Conservation (phyloP, 2,113 vertebrate species). For the Pedetes capensis region DNA sequence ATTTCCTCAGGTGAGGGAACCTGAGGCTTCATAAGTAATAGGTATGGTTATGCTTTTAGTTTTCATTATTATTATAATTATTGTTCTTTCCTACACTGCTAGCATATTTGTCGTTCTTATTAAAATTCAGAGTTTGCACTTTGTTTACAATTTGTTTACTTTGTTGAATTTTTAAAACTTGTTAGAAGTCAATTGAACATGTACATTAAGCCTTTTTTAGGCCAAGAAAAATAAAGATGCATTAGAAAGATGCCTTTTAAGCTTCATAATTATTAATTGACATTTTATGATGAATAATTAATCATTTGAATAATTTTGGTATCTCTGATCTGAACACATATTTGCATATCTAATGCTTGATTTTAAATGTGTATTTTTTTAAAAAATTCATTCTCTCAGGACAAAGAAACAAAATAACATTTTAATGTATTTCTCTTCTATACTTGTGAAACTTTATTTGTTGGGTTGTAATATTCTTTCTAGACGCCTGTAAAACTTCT, state of each 20-base stretch:
- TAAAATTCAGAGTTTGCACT: constrained; percentile 79
- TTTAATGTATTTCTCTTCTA: constrained; percentile 79
- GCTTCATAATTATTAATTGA: constrained; percentile 97
- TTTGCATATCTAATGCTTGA: constrained; percentile 97
- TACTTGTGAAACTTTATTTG: constrained; percentile 76
- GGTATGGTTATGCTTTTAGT: not conserved
- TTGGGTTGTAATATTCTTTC: constrained; percentile 71
- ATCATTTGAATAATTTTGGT: constrained; percentile 98
- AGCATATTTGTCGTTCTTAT: constrained; percentile 71
- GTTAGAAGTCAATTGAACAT: constrained; percentile 83
- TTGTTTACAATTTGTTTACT: constrained; percentile 84
- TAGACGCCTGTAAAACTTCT: constrained; percentile 73
- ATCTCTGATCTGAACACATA: constrained; percentile 97
- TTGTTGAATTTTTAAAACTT: constrained; percentile 85
- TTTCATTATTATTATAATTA: constrained; percentile 29
- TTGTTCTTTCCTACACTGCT: constrained; percentile 8
- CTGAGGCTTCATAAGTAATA: not conserved
- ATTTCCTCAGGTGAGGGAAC: constrained; percentile 48
- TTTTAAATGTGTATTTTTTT: constrained; percentile 86
- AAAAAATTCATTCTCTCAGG: constrained; percentile 88
- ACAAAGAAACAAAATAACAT: constrained; percentile 87
- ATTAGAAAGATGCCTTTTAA: constrained; percentile 90
- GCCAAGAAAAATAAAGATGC: constrained; percentile 87
- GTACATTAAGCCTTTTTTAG: constrained; percentile 85
- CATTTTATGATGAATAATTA: constrained; percentile 97